Evolutionary conservation across 2,113 vertebrate genomes (phyloP).

Genomic region (Microcebus tavaratra): DNA sequence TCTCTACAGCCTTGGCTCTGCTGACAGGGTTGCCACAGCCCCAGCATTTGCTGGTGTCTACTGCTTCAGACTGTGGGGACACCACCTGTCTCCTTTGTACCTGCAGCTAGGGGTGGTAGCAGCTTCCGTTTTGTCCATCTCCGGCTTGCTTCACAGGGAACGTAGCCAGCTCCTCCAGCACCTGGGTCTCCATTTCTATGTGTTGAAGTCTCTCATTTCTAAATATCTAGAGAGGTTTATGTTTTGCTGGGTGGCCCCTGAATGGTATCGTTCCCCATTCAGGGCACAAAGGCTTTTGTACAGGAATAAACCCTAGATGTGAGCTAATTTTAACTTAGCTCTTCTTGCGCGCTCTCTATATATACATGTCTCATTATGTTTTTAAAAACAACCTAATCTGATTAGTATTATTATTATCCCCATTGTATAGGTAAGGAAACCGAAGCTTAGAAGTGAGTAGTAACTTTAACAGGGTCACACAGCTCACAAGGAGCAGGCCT

Average conservation of each 20-base stretch:
- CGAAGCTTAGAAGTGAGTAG: background rate
- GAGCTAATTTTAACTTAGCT: background rate
- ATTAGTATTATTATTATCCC: background rate
- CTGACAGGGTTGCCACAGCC: accelerated
- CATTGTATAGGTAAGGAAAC: constrained; percentile 2
- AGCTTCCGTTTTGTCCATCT: background rate
- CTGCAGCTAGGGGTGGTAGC: background rate
- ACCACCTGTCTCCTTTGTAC: background rate
- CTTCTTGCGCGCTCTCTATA: background rate
- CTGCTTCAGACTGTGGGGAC: accelerated
- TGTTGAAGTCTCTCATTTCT: background rate
- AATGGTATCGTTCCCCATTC: background rate
- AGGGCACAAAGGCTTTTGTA: background rate
- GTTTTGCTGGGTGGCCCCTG: background rate
- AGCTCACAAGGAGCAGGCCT: background rate
- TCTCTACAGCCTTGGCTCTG: background rate
- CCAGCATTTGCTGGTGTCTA: background rate
- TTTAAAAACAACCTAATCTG: background rate
- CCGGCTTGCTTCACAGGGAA: background rate
- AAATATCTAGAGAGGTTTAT: background rate
- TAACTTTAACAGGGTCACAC: background rate
- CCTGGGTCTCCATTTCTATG: background rate
- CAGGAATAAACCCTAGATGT: background rate
- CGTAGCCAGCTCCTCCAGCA: background rate
- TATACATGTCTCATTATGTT: background rate